Base-by-base conservation (phyloP, 2,888 invertebrate genomes). In the Penaeus monodon region DNA sequence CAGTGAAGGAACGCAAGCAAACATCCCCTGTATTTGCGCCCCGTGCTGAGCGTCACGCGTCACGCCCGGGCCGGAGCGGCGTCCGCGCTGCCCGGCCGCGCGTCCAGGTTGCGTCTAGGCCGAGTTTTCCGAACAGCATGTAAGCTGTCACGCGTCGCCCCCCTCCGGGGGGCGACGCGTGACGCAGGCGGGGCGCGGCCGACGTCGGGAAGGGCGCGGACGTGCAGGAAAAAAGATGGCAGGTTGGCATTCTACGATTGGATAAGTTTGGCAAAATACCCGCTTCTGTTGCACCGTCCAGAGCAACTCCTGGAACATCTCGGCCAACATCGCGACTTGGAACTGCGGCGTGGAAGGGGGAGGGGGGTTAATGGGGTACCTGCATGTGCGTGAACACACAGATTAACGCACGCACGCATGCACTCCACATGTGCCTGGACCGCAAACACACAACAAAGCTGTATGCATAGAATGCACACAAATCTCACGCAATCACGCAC, bases 261-360 rank as follows among this genome's bases (percentile, higher is more conserved):
- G 29, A 64, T 24, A 63, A 12, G 24, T 57, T 38, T 22, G 73
- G 68, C 73, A 80, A 20, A 70, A 81, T 85, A 85, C 85, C 85
- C 85, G 38, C 27, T 70, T 85, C 24, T 81, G 85, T 20, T 86
- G 86, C 49, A 86, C 81, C 24, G 81, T 81, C 79, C 76, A 77
- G 14, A 86, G 86, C 22, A 86, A 64, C 57, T 81, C 86, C 86
- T 81, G 66, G 63, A 86, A 86, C 68, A 86, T 49, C 70, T 86
- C 77, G 29, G 86, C 66, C 33, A 81, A 22, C 81, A 78, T 68
- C 27, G 63, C 14, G n/a, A 86, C 86, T 29, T 29, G 27, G 77
- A 68, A 29, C 86, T 81, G 64, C 29, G 33, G 29, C 24, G 74
- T 57, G 29, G 63, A 79, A 14, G 24, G 24, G 12, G 29, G 12